These are phyloP conservation scores for Lepidonotus clava DNA, from an alignment of 2,888 invertebrate species.

Conservation along the genomic window DNA sequence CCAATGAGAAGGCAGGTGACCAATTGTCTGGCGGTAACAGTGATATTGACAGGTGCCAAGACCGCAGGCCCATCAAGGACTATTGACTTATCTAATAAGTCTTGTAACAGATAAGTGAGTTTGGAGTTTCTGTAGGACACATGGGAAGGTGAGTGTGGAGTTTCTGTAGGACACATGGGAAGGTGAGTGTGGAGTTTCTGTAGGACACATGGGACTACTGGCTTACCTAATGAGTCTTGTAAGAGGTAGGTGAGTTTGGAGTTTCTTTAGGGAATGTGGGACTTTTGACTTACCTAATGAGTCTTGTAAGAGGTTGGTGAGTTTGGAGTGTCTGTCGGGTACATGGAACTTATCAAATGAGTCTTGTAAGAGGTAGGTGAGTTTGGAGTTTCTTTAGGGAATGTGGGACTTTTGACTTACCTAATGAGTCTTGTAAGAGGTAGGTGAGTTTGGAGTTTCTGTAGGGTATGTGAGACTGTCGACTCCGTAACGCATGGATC, in stretches of 20 bases:
- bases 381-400: slow-evolving; percentile 82
- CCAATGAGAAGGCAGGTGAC: too few species aligned
- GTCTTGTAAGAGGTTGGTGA: too few species aligned
- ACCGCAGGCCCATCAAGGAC: too few species aligned
- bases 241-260: slow-evolving; percentile 83
- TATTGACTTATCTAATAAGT: too few species aligned
- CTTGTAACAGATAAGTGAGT: slow-evolving; percentile 82
- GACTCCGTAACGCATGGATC: slow-evolving; percentile 82
- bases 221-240: slow-evolving; percentile 82
- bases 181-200: too few species aligned
- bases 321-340: too few species aligned
- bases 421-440: slow-evolving; percentile 83
- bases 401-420: slow-evolving; percentile 82
- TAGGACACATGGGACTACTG: slow-evolving; percentile 80
- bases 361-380: slow-evolving; percentile 83
- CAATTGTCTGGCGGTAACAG: too few species aligned
- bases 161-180: too few species aligned
- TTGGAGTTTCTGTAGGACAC: too few species aligned
- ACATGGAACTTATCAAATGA: slow-evolving; percentile 80
- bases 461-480: slow-evolving; percentile 82
- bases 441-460: slow-evolving; percentile 83
- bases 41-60: too few species aligned
- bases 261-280: too few species aligned
- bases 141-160: slow-evolving; percentile 82
- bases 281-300: too few species aligned